These are phyloP conservation scores for Heliconius charithonia DNA, from an alignment of 2,888 invertebrate genomes.

Conservation along the genomic window DNA sequence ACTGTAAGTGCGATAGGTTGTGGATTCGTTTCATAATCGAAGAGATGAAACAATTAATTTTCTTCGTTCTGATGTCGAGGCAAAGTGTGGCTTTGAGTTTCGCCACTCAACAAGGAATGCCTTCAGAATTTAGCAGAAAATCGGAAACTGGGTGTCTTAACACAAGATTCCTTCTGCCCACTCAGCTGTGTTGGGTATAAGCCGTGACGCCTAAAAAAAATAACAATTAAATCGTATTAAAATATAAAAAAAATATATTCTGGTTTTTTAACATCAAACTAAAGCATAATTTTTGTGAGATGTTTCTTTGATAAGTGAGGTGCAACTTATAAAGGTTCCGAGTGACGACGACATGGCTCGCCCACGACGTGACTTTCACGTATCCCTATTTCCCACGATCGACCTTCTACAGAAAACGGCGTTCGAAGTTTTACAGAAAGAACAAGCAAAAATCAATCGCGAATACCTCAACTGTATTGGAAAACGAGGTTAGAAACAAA, in stretches of 20 bases:
- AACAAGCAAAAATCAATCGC: slow-evolving; percentile 67
- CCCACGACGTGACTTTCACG: slow-evolving; percentile 64
- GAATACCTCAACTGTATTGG: slow-evolving; percentile 68
- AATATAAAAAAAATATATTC: background rate
- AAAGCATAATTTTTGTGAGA: slow-evolving; percentile 36
- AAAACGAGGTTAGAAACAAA: slow-evolving; percentile 70
- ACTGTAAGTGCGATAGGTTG: too few species aligned
- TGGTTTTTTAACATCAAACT: slow-evolving; percentile 8
- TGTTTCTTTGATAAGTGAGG: slow-evolving; percentile 53
- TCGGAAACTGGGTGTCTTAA: too few species aligned
- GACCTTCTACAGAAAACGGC: slow-evolving; percentile 67
- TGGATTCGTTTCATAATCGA: too few species aligned
- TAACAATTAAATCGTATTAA: background rate
- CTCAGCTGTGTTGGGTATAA: too few species aligned
- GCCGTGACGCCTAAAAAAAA: too few species aligned
- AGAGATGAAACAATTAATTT: too few species aligned
- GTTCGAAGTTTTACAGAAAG: slow-evolving; percentile 62
- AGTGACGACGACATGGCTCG: slow-evolving; percentile 58
- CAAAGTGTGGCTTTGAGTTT: too few species aligned
- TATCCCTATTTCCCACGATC: slow-evolving; percentile 71
- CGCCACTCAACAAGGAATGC: too few species aligned
- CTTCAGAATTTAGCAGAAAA: too few species aligned
- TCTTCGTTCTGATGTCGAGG: too few species aligned
- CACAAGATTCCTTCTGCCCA: too few species aligned
- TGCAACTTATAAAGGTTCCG: slow-evolving; percentile 61